Evolutionary conservation across 2,888 invertebrate species (phyloP), one percentile per base, ranked within the genome.

Genomic region (Standfussiana lucernea): DNA sequence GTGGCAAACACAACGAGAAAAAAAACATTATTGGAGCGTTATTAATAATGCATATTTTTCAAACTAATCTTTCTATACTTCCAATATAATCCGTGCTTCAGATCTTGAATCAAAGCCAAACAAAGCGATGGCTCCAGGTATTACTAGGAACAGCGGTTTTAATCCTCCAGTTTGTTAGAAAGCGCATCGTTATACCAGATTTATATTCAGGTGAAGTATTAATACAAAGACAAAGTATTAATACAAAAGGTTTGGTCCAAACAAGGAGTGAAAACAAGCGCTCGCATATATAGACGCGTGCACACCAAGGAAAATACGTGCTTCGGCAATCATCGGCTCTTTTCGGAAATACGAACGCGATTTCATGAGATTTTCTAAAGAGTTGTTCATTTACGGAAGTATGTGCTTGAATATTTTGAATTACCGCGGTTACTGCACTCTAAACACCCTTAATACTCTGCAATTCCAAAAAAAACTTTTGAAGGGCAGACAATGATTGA

Each of bases 181-280:
- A 87, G 79, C 77, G 79, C 84, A 81, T 84, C 81, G 88, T 88
- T 88, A 83, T 80, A 88, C 70, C 78, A 71, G 88, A 79, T 87
- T 88, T 88, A 87, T 80, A 74, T 76, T 67, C 71, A 83, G 79
- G 79, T 81, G 35, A 56, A 72, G 72, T 53, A 77, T 66, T 66
- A 70, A 5, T 13, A 45, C 8, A 28, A 18, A 35, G 47, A 40
- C 3, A 8, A n/a, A n/a, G n/a, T n/a, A n/a, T 37, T 1, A 5
- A 8, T 7, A n/a, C 45, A 77, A 50, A 70, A 79, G 61, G 42
- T 70, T 0, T 0, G 10, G 5, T 68, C 10, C 1, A 10, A 42
- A 13, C 4, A 68, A 28, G 2, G 1, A 59, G 2, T 1, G 0
- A 37, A 37, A 40, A 59, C 21, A 45, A 0, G 4, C 6, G 1